Base-by-base conservation (phyloP, 2,888 invertebrate genomes). In the Horisme vitalbata region DNA sequence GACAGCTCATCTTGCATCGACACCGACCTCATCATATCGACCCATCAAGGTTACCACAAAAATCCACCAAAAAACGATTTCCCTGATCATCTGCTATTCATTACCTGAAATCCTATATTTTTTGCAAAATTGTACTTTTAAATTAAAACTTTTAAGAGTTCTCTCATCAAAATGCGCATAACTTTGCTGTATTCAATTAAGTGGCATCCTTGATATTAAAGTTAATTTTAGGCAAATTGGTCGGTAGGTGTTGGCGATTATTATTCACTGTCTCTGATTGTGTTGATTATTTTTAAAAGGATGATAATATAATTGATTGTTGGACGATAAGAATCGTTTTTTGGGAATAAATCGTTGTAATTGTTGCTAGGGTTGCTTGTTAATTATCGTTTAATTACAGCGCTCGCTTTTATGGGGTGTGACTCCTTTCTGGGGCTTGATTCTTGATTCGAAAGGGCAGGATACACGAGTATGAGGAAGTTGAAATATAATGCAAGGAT, bases 211-310 rank as follows among this genome's bases (percentile, higher is more conserved):
- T 79, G 76, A 61, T 73, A 69, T 72, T 74, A 57, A 70, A 76
- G 65, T 67, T 76, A 77, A 79, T 80, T 79, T 75, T 72, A 68
- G 70, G 61, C 68, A 75, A 77, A 78, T 75, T 76, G 73, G 57
- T 45, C 45, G 62, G 67, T 48, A 68, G 71, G 70, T 70, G 69
- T 69, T 59, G 58, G 57, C 4, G 41, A 41, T 47, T 56, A 71
- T 72, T 68, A 71, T 62, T 68, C 66, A 61, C 51, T 63, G 61
- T 57, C 52, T 36, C 15, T 44, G 33, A 48, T 46, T 24, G 37
- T 35, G 34, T 43, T 37, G 52, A 55, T 51, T 50, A 45, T 47
- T 33, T 27, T 36, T 18, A 18, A 28, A 37, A 39, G 28, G 30
- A 39, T 33, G 24, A 46, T 43, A 31, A 45, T 50, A 14, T 53